Conservation (phyloP, 2,797 vertebrate species). For the Zonotrichia albicollis region DNA sequence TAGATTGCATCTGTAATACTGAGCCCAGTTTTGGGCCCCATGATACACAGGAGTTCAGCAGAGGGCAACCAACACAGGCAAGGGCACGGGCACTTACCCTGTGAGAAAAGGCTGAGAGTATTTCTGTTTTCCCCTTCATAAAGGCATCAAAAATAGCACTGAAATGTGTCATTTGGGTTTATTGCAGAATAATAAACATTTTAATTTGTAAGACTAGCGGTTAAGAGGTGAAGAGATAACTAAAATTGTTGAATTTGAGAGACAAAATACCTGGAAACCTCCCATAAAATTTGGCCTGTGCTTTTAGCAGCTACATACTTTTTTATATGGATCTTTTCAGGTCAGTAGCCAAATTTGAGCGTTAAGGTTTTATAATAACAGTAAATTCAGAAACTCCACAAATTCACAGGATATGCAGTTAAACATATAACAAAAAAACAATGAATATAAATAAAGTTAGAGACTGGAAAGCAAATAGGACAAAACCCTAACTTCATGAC, state of each 20-base stretch:
- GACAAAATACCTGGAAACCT: background rate
- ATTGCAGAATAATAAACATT: background rate
- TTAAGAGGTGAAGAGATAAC: background rate
- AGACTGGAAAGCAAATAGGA: background rate
- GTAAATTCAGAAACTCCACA: background rate
- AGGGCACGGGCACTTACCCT: background rate
- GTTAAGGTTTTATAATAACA: background rate
- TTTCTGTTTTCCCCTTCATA: background rate
- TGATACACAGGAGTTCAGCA: background rate
- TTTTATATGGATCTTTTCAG: background rate
- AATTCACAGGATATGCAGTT: background rate
- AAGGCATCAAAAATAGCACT: background rate
- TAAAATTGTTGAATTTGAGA: background rate
- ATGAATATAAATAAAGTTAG: conserved; percentile 26
- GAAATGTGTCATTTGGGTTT: background rate
- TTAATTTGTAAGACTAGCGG: background rate
- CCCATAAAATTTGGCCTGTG: background rate
- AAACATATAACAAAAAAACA: background rate
- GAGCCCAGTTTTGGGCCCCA: background rate
- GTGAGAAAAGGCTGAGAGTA: background rate
- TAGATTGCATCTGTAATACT: background rate
- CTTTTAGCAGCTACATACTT: background rate
- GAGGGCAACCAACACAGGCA: background rate
- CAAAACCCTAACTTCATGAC: background rate
- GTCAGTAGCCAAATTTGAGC: background rate